Conservation (phyloP, 2,113 vertebrate genomes). For the Ramphastos sulfuratus region DNA sequence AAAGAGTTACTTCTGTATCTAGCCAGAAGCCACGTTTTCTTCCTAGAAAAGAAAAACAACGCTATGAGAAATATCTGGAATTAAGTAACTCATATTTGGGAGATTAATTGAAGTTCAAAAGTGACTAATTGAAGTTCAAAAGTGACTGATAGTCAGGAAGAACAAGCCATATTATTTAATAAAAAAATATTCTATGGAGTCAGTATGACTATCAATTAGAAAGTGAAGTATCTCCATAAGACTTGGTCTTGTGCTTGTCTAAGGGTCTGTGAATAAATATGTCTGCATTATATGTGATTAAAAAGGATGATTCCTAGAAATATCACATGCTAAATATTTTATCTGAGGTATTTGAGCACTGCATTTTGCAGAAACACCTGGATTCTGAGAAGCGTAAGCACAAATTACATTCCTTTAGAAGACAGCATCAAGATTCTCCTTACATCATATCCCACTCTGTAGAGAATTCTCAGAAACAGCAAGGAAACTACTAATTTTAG, state of each 20-base stretch:
- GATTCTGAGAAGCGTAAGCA: background rate
- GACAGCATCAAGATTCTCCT: background rate
- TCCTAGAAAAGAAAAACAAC: background rate
- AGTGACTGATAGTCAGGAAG: background rate
- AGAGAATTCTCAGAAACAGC: background rate
- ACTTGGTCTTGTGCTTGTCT: background rate
- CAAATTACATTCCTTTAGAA: background rate
- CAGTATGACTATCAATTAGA: background rate
- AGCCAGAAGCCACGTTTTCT: background rate
- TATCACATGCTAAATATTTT: background rate
- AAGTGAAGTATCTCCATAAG: background rate
- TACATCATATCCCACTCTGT: background rate
- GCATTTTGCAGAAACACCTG: background rate
- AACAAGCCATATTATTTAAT: background rate
- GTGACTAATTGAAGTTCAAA: background rate
- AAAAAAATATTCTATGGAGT: background rate
- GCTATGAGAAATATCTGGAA: background rate
- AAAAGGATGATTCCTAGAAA: background rate
- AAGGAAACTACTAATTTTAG: background rate
- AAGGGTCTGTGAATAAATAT: background rate
- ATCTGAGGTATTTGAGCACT: background rate
- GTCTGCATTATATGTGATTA: background rate
- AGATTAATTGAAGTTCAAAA: background rate
- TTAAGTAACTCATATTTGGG: background rate
- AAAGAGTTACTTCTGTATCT: background rate